phyloP scores from a whole-genome alignment of 2,113 vertebrate species.

The Colossoma macropomum region DNA sequence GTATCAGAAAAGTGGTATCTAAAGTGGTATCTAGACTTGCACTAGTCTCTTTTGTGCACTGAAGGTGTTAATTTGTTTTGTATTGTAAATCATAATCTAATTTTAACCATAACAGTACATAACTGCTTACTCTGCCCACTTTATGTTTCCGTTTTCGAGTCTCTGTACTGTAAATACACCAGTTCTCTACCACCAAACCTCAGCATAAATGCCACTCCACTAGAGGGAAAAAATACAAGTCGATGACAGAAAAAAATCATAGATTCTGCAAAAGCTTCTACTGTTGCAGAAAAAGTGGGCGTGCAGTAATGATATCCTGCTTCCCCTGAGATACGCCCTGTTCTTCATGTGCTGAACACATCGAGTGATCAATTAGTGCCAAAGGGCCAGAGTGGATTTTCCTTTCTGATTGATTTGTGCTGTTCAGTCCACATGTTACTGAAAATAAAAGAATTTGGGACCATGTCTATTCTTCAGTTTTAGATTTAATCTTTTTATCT shows the following conservation, averaged over 20 bases:
- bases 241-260: background rate
- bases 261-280: background rate
- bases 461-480: background rate
- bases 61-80: background rate
- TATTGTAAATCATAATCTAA: too few species aligned
- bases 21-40: background rate
- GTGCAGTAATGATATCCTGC: background rate
- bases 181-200: background rate
- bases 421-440: background rate
- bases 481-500: background rate
- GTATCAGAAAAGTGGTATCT: too few species aligned
- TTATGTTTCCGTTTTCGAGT: background rate
- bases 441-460: background rate
- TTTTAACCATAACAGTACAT: background rate
- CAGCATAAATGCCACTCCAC: background rate
- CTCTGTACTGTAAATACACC: background rate
- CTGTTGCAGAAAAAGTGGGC: too few species aligned
- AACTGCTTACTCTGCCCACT: background rate
- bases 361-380: constrained; percentile 5
- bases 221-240: background rate
- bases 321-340: background rate
- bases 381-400: background rate
- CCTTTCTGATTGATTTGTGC: background rate
- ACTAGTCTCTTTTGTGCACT: background rate
- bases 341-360: constrained; percentile 2